Evolutionary conservation across 2,888 invertebrate genomes (phyloP).

Genomic region (Chymomyza procnemis): DNA sequence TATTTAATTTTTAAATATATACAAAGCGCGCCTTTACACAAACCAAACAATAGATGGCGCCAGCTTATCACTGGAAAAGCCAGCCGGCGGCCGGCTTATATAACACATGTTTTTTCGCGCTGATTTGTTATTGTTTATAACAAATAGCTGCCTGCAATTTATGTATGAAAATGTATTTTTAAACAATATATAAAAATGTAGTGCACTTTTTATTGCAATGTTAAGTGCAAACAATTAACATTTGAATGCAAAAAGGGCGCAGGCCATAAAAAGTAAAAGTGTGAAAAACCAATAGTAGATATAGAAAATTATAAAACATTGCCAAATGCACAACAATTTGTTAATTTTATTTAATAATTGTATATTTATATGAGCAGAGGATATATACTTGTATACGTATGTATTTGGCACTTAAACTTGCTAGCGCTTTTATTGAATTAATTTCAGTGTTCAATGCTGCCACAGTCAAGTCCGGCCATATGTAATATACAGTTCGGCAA

Average conservation of each 20-base stretch:
- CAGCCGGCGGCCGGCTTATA: not conserved
- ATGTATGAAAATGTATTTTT: too few species aligned
- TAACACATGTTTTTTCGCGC: not conserved
- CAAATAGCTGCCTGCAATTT: too few species aligned
- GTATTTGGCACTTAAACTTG: constrained; percentile 42
- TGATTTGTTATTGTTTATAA: not conserved
- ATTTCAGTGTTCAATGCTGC: constrained; percentile 36
- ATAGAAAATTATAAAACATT: not conserved
- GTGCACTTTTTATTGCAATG: not conserved
- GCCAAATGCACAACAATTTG: not conserved
- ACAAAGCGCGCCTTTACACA: not conserved
- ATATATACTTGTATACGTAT: too few species aligned
- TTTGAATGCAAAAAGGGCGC: not conserved
- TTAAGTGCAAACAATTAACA: not conserved
- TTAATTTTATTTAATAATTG: not conserved
- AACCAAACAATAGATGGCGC: not conserved
- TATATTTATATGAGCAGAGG: too few species aligned
- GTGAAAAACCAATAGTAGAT: not conserved
- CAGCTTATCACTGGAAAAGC: not conserved
- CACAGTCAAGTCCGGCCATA: constrained; percentile 1
- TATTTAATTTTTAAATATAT: not conserved
- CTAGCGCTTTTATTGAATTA: constrained; percentile 56
- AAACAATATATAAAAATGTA: too few species aligned
- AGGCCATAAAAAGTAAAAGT: not conserved
- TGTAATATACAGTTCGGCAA: not conserved